These are phyloP conservation scores for Aporophyla lueneburgensis DNA, from an alignment of 2,888 invertebrate genomes.

Conservation along the genomic window DNA sequence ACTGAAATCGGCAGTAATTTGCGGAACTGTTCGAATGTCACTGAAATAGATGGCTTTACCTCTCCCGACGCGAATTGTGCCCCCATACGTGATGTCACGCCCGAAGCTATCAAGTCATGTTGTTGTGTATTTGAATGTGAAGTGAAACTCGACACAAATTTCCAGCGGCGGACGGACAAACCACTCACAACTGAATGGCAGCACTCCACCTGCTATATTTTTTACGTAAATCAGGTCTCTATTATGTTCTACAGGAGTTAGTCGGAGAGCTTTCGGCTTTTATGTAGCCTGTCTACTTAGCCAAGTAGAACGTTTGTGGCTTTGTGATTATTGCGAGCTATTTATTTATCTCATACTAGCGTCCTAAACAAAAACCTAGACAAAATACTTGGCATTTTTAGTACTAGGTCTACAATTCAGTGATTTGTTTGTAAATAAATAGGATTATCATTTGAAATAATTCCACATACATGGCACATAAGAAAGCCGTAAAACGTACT, in stretches of 20 bases:
- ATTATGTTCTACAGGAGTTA: conserved; percentile 45
- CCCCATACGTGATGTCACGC: conserved; percentile 31
- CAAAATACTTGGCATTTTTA: not conserved
- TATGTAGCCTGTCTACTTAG: conserved; percentile 32
- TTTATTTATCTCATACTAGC: conserved; percentile 7
- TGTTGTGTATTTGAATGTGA: conserved; percentile 50
- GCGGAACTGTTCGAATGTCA: conserved; percentile 27
- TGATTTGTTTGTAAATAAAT: conserved; percentile 14
- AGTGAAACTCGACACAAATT: conserved; percentile 60
- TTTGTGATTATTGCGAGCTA: conserved; percentile 15
- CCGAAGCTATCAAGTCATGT: conserved; percentile 33
- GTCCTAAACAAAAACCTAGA: not conserved
- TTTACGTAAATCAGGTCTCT: conserved; percentile 60
- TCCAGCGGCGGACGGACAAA: conserved; percentile 44
- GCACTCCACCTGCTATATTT: conserved; percentile 61
- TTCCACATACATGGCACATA: not conserved
- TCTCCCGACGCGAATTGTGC: conserved; percentile 24
- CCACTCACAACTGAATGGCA: conserved; percentile 60
- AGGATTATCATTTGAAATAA: not conserved
- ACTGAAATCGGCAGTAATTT: conserved; percentile 52
- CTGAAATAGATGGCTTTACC: conserved; percentile 29
- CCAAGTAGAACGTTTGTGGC: conserved; percentile 13
- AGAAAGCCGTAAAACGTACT: not conserved
- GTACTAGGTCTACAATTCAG: not conserved
- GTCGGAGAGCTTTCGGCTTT: conserved; percentile 46